Conservation (phyloP, 2,113 vertebrate species). For the Anhinga anhinga region DNA sequence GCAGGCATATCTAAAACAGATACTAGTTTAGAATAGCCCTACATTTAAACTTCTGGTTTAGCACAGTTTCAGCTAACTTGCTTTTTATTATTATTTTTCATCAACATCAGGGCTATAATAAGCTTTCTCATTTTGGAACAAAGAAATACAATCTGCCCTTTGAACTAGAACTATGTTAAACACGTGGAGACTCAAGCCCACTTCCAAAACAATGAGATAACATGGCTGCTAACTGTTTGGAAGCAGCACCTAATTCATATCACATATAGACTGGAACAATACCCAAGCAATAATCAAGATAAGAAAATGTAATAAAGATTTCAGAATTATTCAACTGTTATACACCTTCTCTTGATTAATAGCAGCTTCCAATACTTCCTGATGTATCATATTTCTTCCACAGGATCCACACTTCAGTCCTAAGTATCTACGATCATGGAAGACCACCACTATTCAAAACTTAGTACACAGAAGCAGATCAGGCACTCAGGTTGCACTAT, state of each 20-base stretch:
- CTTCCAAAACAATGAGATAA: slow-evolving; percentile 26
- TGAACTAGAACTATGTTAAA: not conserved
- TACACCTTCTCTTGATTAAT: not conserved
- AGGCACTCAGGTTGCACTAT: not conserved
- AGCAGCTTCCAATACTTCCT: slow-evolving; percentile 24
- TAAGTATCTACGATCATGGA: not conserved
- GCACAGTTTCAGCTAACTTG: not conserved
- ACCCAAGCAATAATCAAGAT: slow-evolving; percentile 2
- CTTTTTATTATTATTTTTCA: not conserved
- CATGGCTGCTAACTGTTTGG: not conserved
- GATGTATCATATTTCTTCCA: not conserved
- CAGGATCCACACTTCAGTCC: not conserved
- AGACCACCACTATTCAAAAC: not conserved
- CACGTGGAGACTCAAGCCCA: not conserved
- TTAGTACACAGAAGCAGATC: not conserved
- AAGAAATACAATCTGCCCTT: slow-evolving; percentile 20
- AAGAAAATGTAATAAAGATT: slow-evolving; percentile 38
- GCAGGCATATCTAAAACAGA: not conserved
- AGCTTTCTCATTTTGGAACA: slow-evolving; percentile 17
- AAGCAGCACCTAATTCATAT: slow-evolving; percentile 3
- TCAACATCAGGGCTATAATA: not conserved
- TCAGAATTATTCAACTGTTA: slow-evolving; percentile 35
- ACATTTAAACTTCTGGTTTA: not conserved
- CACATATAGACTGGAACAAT: not conserved
- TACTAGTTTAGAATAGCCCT: not conserved